Base-by-base conservation (phyloP, 2,797 vertebrate genomes). In the Erithacus rubecula region DNA sequence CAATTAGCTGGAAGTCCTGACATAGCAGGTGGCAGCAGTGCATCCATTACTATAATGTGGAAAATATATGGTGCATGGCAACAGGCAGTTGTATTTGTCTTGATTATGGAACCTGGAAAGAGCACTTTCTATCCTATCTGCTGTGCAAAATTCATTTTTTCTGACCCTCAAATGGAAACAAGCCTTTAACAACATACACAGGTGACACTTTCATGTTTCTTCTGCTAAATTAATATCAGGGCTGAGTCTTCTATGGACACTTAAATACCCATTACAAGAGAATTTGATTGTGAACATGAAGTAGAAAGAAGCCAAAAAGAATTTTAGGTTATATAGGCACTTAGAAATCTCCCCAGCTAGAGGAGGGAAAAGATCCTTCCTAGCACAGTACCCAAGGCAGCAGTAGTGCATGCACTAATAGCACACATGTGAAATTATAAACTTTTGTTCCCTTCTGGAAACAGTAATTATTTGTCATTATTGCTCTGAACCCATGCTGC, bases 1-100 rank as follows among this genome's bases (percentile, higher is more conserved):
- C 94, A 98, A 96, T 97, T 98, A 98, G 94, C 83, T 94, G 78
- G 53, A 96, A 96, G 83, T 92, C 89, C 87, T 96, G 93, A 97
- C 96, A 97, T 79, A 94, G 49, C 94, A 93, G 83, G 97, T 94
- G 86, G 88, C 60, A 97, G 83, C 59, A 77, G 83, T 43, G 93
- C 78, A 94, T 94, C 77, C 93, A 92, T 90, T 95, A 94, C 75
- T 77, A 93, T 85, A 74, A 65, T 94, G 86, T 65, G 89, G 94
- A 90, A 96, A 95, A 96, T 90, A 92, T 75, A 95, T 18, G 70
- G 78, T 77, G 81, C 86, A 93, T 90, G 88, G 90, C 93, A 89
- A 96, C 94, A 83, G 39, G 81, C 91, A 64, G 78, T 91, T 94
- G 70, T 60, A 94, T 96, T 96, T 87, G 80, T 95, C 86, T 91